A percentile compares a stretch with the other conserved stretches of the same genome.
Evolutionary conservation across 2,888 invertebrate genomes (phyloP).

Genomic region (Troides aeacus): DNA sequence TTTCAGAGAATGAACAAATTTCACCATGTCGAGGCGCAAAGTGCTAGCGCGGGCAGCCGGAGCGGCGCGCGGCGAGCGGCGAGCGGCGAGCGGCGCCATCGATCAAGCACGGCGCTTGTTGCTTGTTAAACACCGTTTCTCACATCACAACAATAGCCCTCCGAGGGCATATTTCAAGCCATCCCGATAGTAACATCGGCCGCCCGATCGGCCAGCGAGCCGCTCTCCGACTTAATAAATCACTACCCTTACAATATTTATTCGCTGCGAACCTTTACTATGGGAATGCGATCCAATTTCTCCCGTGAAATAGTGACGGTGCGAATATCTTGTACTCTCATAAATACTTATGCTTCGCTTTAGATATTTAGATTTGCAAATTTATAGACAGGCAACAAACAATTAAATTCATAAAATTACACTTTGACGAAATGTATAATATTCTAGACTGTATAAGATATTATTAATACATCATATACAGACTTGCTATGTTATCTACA

Average conservation of each 20-base stretch:
- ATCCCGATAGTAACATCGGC: conserved; percentile 73
- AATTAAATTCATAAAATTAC: neutral
- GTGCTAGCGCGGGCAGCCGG: conserved; percentile 52
- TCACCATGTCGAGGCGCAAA: conserved; percentile 64
- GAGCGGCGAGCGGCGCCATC: conserved; percentile 48
- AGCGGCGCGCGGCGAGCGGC: too few species aligned
- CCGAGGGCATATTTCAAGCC: conserved; percentile 76
- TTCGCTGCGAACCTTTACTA: conserved; percentile 66
- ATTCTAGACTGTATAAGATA: neutral
- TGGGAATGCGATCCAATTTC: conserved; percentile 47
- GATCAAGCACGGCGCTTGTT: conserved; percentile 64
- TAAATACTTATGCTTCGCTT: conserved; percentile 15
- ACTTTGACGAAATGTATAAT: too few species aligned
- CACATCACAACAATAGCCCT: conserved; percentile 77
- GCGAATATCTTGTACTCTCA: conserved; percentile 17
- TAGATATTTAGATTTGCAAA: conserved; percentile 1
- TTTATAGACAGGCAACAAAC: neutral
- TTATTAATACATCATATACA: neutral
- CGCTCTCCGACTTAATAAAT: conserved; percentile 70
- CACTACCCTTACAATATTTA: conserved; percentile 77
- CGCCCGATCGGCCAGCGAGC: conserved; percentile 64
- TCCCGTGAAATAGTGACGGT: conserved; percentile 27
- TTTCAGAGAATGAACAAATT: conserved; percentile 49
- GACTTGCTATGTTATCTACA: neutral
- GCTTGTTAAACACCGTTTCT: conserved; percentile 79